These are phyloP conservation scores for Phrynosoma blainvillii DNA, from an alignment of 2,113 vertebrate genomes.

Conservation along the genomic window DNA sequence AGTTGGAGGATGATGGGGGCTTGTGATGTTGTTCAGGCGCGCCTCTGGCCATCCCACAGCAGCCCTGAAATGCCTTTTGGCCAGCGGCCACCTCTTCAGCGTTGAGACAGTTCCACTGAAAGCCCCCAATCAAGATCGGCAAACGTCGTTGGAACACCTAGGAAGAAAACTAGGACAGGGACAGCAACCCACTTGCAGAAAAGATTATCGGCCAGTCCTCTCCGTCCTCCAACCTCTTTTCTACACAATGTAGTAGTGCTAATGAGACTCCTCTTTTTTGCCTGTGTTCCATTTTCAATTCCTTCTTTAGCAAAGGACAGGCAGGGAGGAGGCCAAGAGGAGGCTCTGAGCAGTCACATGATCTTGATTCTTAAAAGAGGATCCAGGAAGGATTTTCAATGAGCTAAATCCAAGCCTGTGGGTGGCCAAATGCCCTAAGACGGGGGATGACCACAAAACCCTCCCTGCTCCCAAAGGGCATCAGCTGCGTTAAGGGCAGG, in stretches of 20 bases:
- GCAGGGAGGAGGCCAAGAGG: background rate
- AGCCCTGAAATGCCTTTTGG: background rate
- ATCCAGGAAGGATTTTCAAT: background rate
- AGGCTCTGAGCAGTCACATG: background rate
- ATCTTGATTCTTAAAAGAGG: constrained; percentile 2
- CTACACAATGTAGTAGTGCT: too few species aligned
- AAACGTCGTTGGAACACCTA: too few species aligned
- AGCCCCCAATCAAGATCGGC: background rate
- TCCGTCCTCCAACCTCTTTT: background rate
- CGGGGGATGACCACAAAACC: background rate
- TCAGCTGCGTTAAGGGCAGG: background rate
- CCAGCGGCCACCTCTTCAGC: background rate
- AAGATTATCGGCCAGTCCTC: background rate
- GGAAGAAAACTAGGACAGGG: background rate
- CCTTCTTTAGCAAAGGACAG: background rate
- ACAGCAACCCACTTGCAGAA: too few species aligned
- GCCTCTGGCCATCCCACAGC: background rate
- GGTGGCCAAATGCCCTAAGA: background rate
- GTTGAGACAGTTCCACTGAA: background rate
- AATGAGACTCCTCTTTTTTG: background rate
- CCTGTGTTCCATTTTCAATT: background rate
- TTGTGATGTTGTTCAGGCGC: background rate
- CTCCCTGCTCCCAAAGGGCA: background rate
- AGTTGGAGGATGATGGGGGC: background rate
- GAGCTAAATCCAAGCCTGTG: background rate